These are phyloP conservation scores for Octonoba sinensis DNA, from an alignment of 2,888 invertebrate genomes.

Conservation along the genomic window DNA sequence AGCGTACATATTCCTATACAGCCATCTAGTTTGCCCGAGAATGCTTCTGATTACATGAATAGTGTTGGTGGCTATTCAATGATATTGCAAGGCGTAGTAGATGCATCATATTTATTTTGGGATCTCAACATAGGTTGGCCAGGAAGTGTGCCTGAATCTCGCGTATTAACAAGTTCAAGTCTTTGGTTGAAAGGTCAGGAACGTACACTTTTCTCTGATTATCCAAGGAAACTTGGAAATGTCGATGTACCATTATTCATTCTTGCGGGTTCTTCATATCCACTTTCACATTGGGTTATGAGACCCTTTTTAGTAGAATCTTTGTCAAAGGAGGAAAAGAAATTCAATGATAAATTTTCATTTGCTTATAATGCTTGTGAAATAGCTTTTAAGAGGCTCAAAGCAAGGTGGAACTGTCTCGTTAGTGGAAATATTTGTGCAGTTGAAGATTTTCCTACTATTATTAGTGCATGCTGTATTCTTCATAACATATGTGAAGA, in stretches of 20 bases:
- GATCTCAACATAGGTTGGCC: constrained; percentile 49
- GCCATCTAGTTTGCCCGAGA: constrained; percentile 28
- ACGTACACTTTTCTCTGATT: constrained; percentile 31
- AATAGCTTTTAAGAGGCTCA: constrained; percentile 46
- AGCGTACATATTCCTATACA: constrained; percentile 31
- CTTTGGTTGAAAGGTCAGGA: constrained; percentile 46
- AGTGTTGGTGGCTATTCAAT: constrained; percentile 24
- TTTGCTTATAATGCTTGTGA: constrained; percentile 46
- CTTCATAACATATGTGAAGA: constrained; percentile 45
- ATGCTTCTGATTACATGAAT: constrained; percentile 38
- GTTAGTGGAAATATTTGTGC: constrained; percentile 21
- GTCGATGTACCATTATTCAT: constrained; percentile 36
- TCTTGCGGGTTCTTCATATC: constrained; percentile 37
- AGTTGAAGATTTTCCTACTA: constrained; percentile 27
- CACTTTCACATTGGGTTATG: constrained; percentile 40
- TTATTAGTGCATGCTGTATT: constrained; percentile 33
- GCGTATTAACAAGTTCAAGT: constrained; percentile 32
- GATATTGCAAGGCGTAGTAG: constrained; percentile 44
- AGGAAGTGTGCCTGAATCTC: constrained; percentile 40
- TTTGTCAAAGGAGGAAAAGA: constrained; percentile 14
- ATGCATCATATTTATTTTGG: constrained; percentile 36
- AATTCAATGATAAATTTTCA: constrained; percentile 42
- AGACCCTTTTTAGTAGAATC: constrained; percentile 25
- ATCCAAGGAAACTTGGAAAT: background rate
- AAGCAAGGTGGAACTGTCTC: constrained; percentile 44